Conservation (phyloP, 2,113 vertebrate genomes). For the Noctilio leporinus region DNA sequence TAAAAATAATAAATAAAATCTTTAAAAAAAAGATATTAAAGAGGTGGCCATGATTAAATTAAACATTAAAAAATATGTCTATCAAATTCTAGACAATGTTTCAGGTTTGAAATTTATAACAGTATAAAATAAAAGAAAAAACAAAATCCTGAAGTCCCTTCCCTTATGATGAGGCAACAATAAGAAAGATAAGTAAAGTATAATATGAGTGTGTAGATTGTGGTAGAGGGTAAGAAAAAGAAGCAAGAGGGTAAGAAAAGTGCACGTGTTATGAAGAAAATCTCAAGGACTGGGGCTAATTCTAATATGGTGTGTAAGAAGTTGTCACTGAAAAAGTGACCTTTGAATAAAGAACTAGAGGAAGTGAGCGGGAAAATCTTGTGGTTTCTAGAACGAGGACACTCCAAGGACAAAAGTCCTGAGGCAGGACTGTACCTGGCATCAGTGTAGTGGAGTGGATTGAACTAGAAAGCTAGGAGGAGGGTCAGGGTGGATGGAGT, state of each 20-base stretch:
- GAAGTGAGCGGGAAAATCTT: background rate
- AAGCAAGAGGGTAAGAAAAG: background rate
- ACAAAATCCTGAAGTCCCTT: background rate
- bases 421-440: background rate
- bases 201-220: background rate
- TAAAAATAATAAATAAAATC: no score
- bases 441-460: background rate
- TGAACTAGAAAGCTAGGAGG: background rate
- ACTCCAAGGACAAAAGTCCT: background rate
- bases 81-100: background rate
- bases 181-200: background rate
- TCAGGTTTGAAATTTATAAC: background rate
- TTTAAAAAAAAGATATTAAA: no score
- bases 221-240: background rate
- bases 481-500: background rate
- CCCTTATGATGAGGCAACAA: background rate
- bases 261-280: fast-evolving
- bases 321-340: background rate
- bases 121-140: background rate
- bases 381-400: background rate
- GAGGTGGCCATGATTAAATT: no score
- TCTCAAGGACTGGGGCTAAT: background rate
- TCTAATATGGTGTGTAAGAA: background rate
- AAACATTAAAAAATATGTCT: no score
- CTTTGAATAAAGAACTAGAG: background rate